Conservation (phyloP, 2,113 vertebrate genomes). For the Noturus placidus region DNA sequence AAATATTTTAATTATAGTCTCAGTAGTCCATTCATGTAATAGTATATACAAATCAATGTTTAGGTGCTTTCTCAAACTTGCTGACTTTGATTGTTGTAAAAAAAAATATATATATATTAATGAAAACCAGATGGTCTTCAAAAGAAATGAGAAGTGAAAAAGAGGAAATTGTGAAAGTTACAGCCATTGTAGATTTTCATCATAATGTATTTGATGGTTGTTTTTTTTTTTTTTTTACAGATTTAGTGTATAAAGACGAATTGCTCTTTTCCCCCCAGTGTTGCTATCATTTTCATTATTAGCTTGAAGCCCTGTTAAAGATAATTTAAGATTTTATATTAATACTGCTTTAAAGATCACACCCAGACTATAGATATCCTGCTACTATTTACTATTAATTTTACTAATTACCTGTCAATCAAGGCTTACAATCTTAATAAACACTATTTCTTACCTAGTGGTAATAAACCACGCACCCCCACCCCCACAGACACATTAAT, state of each 20-base stretch:
- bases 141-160: slow-evolving; percentile 6
- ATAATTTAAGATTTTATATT: background rate
- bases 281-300: background rate
- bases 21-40: background rate
- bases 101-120: background rate
- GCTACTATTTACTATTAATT: background rate
- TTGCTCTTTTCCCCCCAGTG: background rate
- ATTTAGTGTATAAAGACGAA: background rate
- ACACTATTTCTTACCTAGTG: background rate
- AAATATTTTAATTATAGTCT: background rate
- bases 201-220: background rate
- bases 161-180: slow-evolving; percentile 1
- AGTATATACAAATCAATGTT: background rate
- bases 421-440: background rate
- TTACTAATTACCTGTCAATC: background rate
- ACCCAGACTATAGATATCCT: background rate
- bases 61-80: background rate
- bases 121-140: background rate
- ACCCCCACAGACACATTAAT: slow-evolving; percentile 18
- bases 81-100: background rate
- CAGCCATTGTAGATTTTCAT: background rate
- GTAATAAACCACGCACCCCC: background rate
- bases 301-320: background rate
- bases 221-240: background rate
- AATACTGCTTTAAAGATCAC: background rate